A percentile compares a stretch with the other conserved stretches of the same genome.
phyloP scores from a whole-genome alignment of 2,797 vertebrate genomes.

The Mus minutoides region DNA sequence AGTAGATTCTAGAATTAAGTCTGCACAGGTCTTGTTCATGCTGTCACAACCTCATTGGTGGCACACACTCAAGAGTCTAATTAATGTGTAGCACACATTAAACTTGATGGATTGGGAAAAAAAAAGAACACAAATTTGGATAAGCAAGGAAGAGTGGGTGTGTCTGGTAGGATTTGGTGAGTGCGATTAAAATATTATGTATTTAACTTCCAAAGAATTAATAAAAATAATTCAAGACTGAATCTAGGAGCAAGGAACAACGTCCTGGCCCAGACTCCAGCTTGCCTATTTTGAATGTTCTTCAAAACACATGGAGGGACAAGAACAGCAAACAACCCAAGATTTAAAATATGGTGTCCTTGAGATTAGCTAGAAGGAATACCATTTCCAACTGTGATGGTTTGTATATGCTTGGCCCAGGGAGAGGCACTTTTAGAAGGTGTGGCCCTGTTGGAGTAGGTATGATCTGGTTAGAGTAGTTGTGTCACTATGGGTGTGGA shows the following conservation, averaged over 20 bases:
- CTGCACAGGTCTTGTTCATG: background rate
- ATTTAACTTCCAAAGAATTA: background rate
- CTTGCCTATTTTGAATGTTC: background rate
- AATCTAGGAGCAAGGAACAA: background rate
- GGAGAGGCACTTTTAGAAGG: too few species aligned
- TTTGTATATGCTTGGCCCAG: too few species aligned
- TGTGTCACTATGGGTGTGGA: too few species aligned
- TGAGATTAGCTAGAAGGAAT: background rate
- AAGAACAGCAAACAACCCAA: background rate
- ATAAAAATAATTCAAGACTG: background rate
- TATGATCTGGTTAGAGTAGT: too few species aligned
- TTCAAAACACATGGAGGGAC: background rate
- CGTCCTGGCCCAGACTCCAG: background rate
- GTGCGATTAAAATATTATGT: background rate
- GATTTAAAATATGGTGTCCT: background rate
- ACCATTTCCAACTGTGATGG: background rate
- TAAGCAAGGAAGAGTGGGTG: background rate
- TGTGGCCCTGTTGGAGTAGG: too few species aligned
- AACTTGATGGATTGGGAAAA: background rate
- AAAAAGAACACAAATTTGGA: background rate
- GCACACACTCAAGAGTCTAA: background rate
- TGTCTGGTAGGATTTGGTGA: background rate
- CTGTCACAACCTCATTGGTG: background rate
- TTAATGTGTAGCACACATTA: background rate
- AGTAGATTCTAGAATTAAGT: background rate